Conservation (phyloP, 1,140 invertebrate species). For the Drosophila repletoides region DNA sequence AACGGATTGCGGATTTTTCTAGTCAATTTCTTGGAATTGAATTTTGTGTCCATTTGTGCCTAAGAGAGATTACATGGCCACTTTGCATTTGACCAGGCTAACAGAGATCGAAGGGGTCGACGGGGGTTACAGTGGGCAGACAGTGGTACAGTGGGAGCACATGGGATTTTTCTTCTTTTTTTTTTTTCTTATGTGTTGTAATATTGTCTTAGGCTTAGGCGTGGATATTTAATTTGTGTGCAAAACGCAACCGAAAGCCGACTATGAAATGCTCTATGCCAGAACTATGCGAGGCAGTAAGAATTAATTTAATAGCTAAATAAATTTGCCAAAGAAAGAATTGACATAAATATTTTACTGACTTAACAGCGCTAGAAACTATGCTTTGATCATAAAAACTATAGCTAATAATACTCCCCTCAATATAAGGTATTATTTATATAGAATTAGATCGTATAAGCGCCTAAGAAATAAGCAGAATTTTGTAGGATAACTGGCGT, state of each 20-base stretch:
- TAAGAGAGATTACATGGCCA: constrained; percentile 40
- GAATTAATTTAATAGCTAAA: too few species aligned
- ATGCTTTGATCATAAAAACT: too few species aligned
- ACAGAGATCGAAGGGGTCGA: not conserved
- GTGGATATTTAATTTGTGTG: constrained; percentile 14
- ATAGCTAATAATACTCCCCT: too few species aligned
- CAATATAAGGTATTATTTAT: too few species aligned
- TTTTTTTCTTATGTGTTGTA: constrained; percentile 33
- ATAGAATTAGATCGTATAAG: too few species aligned
- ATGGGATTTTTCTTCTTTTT: too few species aligned
- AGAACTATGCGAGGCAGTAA: too few species aligned
- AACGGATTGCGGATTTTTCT: constrained; percentile 51
- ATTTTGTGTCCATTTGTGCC: constrained; percentile 65
- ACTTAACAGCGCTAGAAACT: too few species aligned
- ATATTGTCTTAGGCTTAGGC: constrained; percentile 25
- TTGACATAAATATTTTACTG: too few species aligned
- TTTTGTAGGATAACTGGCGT: constrained; percentile 14
- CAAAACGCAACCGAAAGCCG: not conserved
- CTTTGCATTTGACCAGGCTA: constrained; percentile 50
- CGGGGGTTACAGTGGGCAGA: not conserved
- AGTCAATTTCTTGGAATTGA: constrained; percentile 78
- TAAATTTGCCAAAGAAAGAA: too few species aligned
- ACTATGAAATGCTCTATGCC: constrained; percentile 10
- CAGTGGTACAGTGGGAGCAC: constrained; percentile 2
- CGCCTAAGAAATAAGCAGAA: too few species aligned